Evolutionary conservation across 2,113 vertebrate species (phyloP), one percentile per base, ranked within the genome.

Genomic region (Hydropotes inermis): DNA sequence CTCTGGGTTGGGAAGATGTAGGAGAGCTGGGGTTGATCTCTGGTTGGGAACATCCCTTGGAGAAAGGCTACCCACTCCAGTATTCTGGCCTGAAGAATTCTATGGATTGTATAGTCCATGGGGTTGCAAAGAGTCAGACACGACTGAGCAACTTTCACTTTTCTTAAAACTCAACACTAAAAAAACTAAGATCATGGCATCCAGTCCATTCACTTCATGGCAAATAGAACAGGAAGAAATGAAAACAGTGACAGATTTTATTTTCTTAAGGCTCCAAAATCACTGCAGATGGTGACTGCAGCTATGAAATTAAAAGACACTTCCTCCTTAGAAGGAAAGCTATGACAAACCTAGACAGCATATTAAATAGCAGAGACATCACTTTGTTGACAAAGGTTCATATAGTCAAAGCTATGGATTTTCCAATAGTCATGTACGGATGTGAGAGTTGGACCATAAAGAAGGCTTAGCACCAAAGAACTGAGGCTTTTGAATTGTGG

Each of bases 391-490:
- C 36, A 76, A 43, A 76, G 36, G 70, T 76, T 36, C 0, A 1
- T 27, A 25, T 1, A 43, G 21, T 76, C 70, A 27, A 76, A 76
- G 36, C 12, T 76, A 14, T 43, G 12, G 36, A 43, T 76, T 25
- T 76, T 14, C 5, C 70, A 76, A 1, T 27, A 76, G 70, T 76
- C 70, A 14, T 43, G 36, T 13, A 76, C 0, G 1, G 23, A 43
- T 76, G 23, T 76, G 36, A 76, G 70, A 76, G 21, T 7, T 76
- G 70, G 36, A 39, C 21, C 36, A 27, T 76, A 43, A 76, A 25
- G 23, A 76, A 43, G 36, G 70, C 70, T 76, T 25, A 3, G 0
- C 0, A 0, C 12, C 2, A 0, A 70, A 76, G 36, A 76, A 76
- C 2, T 76, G 36, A 76, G 21, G 70, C 12, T 43, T 76, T 27